Base-by-base conservation (phyloP, 2,888 invertebrate species). In the Dyspetes luteomarginatus region DNA sequence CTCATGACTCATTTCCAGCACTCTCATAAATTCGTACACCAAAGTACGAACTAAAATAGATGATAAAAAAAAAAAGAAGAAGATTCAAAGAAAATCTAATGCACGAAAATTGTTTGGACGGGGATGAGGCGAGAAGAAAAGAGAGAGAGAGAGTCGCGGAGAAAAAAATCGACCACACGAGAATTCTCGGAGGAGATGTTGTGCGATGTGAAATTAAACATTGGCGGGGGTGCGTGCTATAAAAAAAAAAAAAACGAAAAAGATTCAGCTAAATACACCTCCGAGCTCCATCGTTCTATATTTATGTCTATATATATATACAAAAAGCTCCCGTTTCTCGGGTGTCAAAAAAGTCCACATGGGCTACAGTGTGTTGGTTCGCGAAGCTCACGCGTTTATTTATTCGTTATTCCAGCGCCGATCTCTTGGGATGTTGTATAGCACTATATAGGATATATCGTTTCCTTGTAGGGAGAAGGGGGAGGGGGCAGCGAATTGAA, bases 161-260 rank as follows among this genome's bases (percentile, higher is more conserved):
- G 22, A 43, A 19, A 15, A 68, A 68, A 56, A 68, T 67, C 15
- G 50, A 71, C 28, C 17, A 55, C 7, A 69, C 41, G 58, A 65
- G 65, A 62, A 65, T 62, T n/a, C 19, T 15, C 41, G 12, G 55
- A 15, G 26, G 17, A 48, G 48, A 62, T 43, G 9, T 62, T 41
- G 41, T 56, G 71, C 56, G 28, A 79, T 36, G 69, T 75, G 55
- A 67, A 65, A 78, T 71, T 60, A 75, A 80, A 80, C 75, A 75
- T 75, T 71, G 41, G 71, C 67, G 58, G 64, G 45, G 65, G 71
- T 62, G 48, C 26, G 64, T 50, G 71, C 41, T 75, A 65, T 55
- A 36, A 45, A 55, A 71, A 52, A 75, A 58, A 65, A 43, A 24
- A 43, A 12, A 17, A 65, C 4, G 7, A 65, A 56, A 17, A 30